Evolutionary conservation across 2,888 invertebrate genomes (phyloP).

Genomic region (Caenorhabditis sulstoni): DNA sequence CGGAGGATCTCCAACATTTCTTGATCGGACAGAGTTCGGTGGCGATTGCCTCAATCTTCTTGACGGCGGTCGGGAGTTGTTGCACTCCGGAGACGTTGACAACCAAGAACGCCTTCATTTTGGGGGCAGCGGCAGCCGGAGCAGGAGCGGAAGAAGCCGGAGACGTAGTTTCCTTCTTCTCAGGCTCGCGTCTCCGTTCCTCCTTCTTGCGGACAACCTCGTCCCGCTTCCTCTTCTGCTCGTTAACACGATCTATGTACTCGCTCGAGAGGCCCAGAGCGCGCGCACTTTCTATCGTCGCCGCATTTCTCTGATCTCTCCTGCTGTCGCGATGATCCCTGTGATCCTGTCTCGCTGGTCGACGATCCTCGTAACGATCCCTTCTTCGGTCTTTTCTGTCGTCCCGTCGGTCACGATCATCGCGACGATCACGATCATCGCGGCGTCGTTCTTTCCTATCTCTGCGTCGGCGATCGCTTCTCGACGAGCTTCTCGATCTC

Average conservation of each 20-base stretch:
- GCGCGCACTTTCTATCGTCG: constrained; percentile 72
- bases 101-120: constrained; percentile 72
- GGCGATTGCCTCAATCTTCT: constrained; percentile 65
- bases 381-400: constrained; percentile 34
- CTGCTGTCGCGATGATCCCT: background rate
- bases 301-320: background rate
- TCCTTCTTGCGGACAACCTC: constrained; percentile 72
- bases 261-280: constrained; percentile 78
- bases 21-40: constrained; percentile 66
- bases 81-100: constrained; percentile 72
- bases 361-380: constrained; percentile 20
- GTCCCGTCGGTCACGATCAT: constrained; percentile 22
- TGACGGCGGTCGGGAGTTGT: constrained; percentile 65
- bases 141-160: background rate
- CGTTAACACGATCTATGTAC: constrained; percentile 76
- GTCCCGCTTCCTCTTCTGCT: constrained; percentile 76
- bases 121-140: background rate
- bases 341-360: background rate
- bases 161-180: constrained; percentile 10
- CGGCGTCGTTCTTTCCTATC: constrained; percentile 26
- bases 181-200: constrained; percentile 55
- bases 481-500: constrained; percentile 52
- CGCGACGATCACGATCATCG: constrained; percentile 17
- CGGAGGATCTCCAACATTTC: constrained; percentile 75
- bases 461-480: constrained; percentile 46